Base-by-base conservation (phyloP, 2,113 vertebrate species). In the Zosterops lateralis region DNA sequence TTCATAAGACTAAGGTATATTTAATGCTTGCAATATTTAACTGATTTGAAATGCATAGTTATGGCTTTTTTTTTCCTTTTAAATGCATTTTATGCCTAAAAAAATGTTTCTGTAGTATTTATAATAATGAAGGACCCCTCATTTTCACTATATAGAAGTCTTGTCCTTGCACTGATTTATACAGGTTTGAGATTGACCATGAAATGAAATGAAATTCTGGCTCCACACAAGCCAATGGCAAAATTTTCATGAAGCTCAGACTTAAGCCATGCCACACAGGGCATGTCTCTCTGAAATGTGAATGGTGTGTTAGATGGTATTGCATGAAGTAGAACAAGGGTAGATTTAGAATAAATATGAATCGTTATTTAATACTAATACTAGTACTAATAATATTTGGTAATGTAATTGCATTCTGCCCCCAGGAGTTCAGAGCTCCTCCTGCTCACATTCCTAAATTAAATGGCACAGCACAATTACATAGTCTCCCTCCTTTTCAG, bases 11-110 rank as follows among this genome's bases (percentile, higher is more conserved):
- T 89, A 36, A 82, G 82, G 36, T 66, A 80, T 79, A 82, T 83
- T 57, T 91, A 94, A 93, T 68, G 54, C 42, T 42, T 90, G 75
- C 47, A 91, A 79, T 82, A 85, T 72, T 84, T 48, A 87, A 87
- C 78, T 83, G n/a, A 67, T 87, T 75, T 84, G 66, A 93, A 93
- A 91, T 62, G 54, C 38, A 65, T n/a, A 75, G 72, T 70, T 92
- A 75, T 2, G 11, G 15, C 7, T 20, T 84, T 22, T 84, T 22
- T 81, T 74, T 85, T 50, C 51, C 42, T 80, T 83, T 85, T 17
- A 88, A 85, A 84, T 86, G 5, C 65, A 68, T 72, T 82, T 84
- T 44, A 25, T 75, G 25, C 10, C 53, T 66, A 60, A 92, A 77
- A 84, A 75, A 82, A 50, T 57, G 31, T 61, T 84, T 92, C 77